Evolutionary conservation across 2,888 invertebrate genomes (phyloP), one percentile per base, ranked within the genome.

Genomic region (Ectropis crepuscularia): DNA sequence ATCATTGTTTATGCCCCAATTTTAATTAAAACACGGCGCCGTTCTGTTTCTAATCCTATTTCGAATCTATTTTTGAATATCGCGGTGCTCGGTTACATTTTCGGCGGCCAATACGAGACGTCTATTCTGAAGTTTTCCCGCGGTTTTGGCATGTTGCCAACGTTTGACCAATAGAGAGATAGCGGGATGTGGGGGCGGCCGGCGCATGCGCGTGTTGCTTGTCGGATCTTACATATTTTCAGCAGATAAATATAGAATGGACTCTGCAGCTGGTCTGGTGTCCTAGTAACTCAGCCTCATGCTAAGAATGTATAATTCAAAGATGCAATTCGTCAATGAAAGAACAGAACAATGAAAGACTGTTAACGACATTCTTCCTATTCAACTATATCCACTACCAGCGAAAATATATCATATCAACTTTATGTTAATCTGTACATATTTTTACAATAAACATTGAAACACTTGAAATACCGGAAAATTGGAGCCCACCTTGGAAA

Each of bases 41-140:
- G 64, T 53, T 41, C 70, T 77, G 82, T 83, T 82, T 79, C 79
- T 82, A 84, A 83, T 78, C 75, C 70, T 68, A 76, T 78, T 74
- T 80, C 76, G 78, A 77, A 81, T 91, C 92, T 92, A 92, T 92
- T 92, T 92, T 92, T 88, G 88, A 92, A 92, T 89, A 89, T 83
- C 88, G 92, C 91, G 92, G 92, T 91, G 92, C 91, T 90, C 84
- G 89, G 88, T 91, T 92, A 82, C 90, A 85, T 77, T 82, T 81
- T 81, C 67, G 78, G 79, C 74, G 70, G 72, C 90, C 92, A 90
- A 91, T 91, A 78, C 86, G 75, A 83, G 74, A 70, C 65, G 72
- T 75, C 76, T 80, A 77, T 80, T 83, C 75, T 75, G 69, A 81
- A 83, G 78, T 81, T 87, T 88, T 87, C 85, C 88, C 89, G 87